Evolutionary conservation across 2,797 vertebrate genomes (phyloP).

Genomic region (Typhlichthys eigenmanni): DNA sequence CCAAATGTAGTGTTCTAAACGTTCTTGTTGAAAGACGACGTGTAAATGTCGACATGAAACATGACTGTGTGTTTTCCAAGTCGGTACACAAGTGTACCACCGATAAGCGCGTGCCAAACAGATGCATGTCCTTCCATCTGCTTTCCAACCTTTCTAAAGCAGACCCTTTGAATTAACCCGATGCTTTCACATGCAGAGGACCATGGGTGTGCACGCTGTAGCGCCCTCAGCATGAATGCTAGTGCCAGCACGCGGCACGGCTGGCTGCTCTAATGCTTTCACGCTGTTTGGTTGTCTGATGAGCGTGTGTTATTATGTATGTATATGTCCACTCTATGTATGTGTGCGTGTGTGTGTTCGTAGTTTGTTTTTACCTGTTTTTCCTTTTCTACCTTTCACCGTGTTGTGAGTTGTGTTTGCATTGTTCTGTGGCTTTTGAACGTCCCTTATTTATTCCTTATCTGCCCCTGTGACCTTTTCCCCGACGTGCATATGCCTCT

Average conservation of each 20-base stretch:
- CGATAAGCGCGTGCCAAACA: constrained; percentile 48
- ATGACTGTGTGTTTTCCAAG: constrained; percentile 19
- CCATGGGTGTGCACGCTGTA: constrained; percentile 22
- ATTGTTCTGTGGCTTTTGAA: constrained; percentile 43
- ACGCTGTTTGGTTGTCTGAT: constrained; percentile 35
- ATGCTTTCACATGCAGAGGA: constrained; percentile 48
- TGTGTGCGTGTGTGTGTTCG: constrained; percentile 32
- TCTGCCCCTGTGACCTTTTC: constrained; percentile 31
- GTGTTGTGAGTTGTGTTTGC: constrained; percentile 48
- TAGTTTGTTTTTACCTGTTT: constrained; percentile 41
- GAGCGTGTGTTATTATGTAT: constrained; percentile 9
- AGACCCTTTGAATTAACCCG: constrained; percentile 26
- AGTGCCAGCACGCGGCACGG: constrained; percentile 46
- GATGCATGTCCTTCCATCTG: constrained; percentile 43
- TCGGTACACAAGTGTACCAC: constrained; percentile 9
- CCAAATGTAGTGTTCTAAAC: background rate
- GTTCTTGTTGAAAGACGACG: background rate
- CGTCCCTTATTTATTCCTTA: constrained; percentile 34
- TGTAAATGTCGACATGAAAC: constrained; percentile 8
- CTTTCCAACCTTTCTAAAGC: constrained; percentile 38
- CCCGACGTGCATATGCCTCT: constrained; percentile 38
- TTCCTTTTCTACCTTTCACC: constrained; percentile 35
- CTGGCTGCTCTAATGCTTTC: constrained; percentile 44
- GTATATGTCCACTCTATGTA: constrained; percentile 18
- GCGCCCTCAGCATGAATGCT: constrained; percentile 49